Evolutionary conservation across 2,113 vertebrate species (phyloP).

Genomic region (Salvator merianae): DNA sequence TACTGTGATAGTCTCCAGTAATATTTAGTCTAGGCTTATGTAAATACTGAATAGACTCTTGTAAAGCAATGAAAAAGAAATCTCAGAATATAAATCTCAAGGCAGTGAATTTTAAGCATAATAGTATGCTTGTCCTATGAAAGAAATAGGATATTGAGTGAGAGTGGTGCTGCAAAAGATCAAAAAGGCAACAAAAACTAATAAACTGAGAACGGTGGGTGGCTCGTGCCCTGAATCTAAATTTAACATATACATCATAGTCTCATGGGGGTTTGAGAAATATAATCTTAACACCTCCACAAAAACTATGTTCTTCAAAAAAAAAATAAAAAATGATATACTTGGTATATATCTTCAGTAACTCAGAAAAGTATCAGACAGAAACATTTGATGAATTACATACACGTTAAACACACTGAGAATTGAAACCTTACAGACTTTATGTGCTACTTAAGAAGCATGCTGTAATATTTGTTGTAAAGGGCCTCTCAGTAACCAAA

Average conservation of each 20-base stretch:
- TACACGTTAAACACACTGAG: neutral
- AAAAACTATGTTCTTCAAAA: neutral
- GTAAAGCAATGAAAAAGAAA: neutral
- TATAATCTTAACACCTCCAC: neutral
- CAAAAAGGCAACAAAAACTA: neutral
- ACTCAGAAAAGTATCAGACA: neutral
- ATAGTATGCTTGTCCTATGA: neutral
- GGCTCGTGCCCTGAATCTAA: neutral
- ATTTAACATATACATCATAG: neutral
- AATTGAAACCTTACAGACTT: neutral
- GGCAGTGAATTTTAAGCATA: neutral
- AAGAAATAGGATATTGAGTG: constrained; percentile 1
- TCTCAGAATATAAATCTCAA: neutral
- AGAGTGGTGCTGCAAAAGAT: neutral
- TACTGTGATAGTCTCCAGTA: neutral
- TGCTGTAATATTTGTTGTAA: neutral
- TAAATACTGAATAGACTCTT: neutral
- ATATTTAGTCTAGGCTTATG: neutral
- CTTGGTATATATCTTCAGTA: neutral
- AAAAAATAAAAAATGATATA: neutral
- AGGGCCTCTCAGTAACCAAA: neutral
- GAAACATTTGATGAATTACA: neutral
- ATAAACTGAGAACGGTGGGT: neutral
- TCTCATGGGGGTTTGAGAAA: constrained; percentile 9
- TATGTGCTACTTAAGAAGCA: neutral